Conservation (phyloP, 2,113 vertebrate species). For the Callocephalon fimbriatum region DNA sequence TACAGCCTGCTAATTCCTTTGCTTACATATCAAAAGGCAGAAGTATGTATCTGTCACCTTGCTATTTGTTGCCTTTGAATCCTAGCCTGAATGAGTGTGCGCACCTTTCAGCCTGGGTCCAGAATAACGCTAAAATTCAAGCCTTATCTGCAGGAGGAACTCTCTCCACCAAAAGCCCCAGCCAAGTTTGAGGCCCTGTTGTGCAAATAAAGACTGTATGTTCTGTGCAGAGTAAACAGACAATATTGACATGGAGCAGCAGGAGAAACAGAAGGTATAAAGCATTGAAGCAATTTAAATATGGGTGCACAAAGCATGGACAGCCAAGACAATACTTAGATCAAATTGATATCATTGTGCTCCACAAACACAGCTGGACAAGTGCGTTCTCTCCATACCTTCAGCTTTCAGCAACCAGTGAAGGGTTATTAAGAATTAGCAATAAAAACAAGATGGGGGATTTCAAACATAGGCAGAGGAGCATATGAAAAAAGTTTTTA, state of each 20-base stretch:
- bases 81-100: neutral
- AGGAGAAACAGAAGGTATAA: neutral
- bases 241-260: neutral
- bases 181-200: neutral
- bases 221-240: neutral
- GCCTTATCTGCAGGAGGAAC: neutral
- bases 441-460: neutral
- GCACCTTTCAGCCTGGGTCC: neutral
- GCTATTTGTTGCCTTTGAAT: neutral
- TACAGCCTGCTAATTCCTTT: constrained; percentile 13
- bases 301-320: neutral
- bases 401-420: neutral
- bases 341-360: neutral
- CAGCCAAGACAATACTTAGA: neutral
- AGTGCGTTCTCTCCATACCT: neutral
- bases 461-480: neutral
- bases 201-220: neutral
- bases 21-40: neutral
- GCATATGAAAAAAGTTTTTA: neutral
- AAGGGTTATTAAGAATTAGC: neutral
- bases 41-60: neutral
- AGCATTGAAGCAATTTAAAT: neutral
- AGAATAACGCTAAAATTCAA: neutral
- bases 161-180: neutral
- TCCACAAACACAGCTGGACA: neutral